Percentiles rank a stretch among this genome's conserved stretches.
Evolutionary conservation across 2,888 invertebrate genomes (phyloP).

Genomic region (Himalopsyche japonica): DNA sequence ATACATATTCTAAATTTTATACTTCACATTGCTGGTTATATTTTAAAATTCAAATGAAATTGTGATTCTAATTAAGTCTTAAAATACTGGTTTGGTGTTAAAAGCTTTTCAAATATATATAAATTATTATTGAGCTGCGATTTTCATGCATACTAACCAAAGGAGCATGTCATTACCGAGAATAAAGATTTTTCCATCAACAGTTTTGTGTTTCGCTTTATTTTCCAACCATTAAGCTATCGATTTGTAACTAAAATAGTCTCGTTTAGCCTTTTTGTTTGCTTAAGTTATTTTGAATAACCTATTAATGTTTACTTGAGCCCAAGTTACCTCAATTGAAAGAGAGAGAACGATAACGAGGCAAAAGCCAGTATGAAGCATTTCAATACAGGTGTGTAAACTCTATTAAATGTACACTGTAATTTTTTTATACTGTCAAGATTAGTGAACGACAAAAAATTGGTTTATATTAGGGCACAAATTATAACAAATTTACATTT

Average conservation of each 20-base stretch:
- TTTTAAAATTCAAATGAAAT: neutral
- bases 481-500: too few relatives aligned
- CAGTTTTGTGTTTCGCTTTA: neutral
- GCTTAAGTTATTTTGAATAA: neutral
- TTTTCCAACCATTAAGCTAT: neutral
- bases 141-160: neutral
- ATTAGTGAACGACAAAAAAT: too few relatives aligned
- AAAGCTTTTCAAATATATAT: neutral
- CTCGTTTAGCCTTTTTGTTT: neutral
- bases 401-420: too few relatives aligned
- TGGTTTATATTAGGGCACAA: too few relatives aligned
- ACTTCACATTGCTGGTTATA: too few relatives aligned
- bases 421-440: too few relatives aligned
- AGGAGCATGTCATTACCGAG: neutral
- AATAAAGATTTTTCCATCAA: slow-evolving; percentile 4
- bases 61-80: neutral
- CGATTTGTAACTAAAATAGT: neutral
- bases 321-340: neutral
- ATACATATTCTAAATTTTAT: too few relatives aligned
- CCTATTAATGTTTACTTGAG: neutral
- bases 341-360: too few relatives aligned
- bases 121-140: neutral
- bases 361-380: too few relatives aligned
- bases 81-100: neutral
- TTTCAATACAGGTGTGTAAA: too few relatives aligned